These are phyloP conservation scores for Cheilosia vulpina DNA, from an alignment of 2,888 invertebrate species.

Conservation along the genomic window DNA sequence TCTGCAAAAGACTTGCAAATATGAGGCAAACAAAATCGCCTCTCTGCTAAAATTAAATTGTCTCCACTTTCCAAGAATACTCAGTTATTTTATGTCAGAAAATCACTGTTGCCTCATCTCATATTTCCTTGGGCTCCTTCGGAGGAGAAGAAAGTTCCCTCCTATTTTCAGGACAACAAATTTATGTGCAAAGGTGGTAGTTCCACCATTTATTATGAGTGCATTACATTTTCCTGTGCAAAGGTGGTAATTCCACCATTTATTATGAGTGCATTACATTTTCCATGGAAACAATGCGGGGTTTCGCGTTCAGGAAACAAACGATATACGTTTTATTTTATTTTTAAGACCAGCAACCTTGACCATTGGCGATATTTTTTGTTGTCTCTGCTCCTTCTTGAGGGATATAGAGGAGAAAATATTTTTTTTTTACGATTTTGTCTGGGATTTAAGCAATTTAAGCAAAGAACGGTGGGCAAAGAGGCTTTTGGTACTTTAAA, in stretches of 20 bases:
- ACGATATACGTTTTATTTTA: too few relatives aligned
- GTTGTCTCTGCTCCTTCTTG: neutral
- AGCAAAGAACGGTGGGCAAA: neutral
- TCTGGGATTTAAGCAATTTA: conserved; percentile 10
- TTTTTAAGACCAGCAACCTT: conserved; percentile 17
- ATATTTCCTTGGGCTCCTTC: conserved; percentile 2
- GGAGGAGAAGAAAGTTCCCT: neutral
- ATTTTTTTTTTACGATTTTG: neutral
- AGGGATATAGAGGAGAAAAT: neutral
- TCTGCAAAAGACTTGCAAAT: neutral
- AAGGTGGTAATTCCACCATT: conserved; percentile 23
- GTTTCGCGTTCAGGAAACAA: neutral
- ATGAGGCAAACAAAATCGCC: neutral
- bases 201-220: conserved; percentile 19
- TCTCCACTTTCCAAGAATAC: neutral
- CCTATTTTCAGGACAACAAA: neutral
- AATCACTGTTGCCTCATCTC: neutral
- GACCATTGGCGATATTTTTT: neutral
- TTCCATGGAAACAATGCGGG: neutral
- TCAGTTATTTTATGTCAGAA: neutral
- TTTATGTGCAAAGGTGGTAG: conserved; percentile 10
- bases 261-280: conserved; percentile 32
- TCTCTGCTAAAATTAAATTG: neutral
- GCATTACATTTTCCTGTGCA: too few relatives aligned
- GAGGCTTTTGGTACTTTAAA: neutral